Evolutionary conservation across 2,888 invertebrate genomes (phyloP), one percentile per base, ranked within the genome.

Genomic region (Heliconius sara): DNA sequence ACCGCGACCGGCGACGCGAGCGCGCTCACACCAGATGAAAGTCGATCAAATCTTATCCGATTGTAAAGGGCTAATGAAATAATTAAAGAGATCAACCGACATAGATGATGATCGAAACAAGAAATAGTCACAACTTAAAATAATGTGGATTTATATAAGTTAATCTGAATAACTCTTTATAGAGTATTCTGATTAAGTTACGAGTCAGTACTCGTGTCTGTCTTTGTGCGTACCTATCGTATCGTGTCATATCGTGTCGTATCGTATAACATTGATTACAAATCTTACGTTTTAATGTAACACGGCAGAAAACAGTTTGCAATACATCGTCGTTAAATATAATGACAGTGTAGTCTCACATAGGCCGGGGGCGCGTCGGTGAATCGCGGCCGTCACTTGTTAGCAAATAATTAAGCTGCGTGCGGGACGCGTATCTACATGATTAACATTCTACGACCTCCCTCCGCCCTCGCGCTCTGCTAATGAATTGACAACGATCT

Each of bases 381-480:
- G 65, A n/a, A 60, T 30, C 47, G 19, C 30, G 71, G 77, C 77
- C 72, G 72, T 79, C 75, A 57, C 67, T 78, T 70, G 80, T 80
- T 81, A 81, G 81, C 80, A 81, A 79, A 80, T 83, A 81, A 79
- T 79, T 81, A 83, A 82, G 81, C 78, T 34, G 68, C 67, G 78
- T 79, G 81, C 76, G 83, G 81, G 81, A 77, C 71, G 70, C 74
- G 76, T 77, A 77, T 60, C 82, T 43, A 80, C 77, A 80, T 79
- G 63, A 75, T 80, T 75, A 80, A 73, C 76, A 74, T 71, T 73
- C 73, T 63, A 34, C 70, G 74, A 66, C 79, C 75, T 75, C 75
- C 30, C 34, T 5, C 39, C 70, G 12, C 5, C 63, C 39, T 43
- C 71, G 71, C 67, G 68, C 79, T 77, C 80, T 47, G 65, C 76